phyloP scores from a whole-genome alignment of 2,113 vertebrate genomes.

The Melozone crissalis region DNA sequence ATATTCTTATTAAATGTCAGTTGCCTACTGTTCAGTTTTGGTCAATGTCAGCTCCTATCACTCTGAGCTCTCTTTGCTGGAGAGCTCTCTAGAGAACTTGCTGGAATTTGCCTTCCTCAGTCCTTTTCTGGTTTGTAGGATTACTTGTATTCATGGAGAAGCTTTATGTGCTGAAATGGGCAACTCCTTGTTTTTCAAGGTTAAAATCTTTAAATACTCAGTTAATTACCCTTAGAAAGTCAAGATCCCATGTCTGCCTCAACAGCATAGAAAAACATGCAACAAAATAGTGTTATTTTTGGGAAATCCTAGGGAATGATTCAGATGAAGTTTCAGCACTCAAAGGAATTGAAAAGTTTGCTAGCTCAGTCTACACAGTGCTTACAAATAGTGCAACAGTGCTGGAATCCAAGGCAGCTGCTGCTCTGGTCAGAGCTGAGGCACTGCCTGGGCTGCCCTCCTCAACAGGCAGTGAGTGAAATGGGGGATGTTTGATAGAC shows the following conservation, averaged over 20 bases:
- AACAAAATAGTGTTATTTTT: neutral
- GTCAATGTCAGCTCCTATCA: neutral
- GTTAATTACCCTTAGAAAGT: neutral
- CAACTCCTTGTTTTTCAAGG: neutral
- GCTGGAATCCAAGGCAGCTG: neutral
- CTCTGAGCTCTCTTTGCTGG: neutral
- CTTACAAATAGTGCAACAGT: neutral
- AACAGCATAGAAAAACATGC: neutral
- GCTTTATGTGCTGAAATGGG: neutral
- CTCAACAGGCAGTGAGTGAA: neutral
- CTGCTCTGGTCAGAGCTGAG: neutral
- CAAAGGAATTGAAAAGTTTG: neutral
- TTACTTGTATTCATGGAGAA: neutral
- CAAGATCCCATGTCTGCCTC: neutral
- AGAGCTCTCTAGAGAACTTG: neutral
- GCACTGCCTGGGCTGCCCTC: neutral
- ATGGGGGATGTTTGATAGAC: fast-evolving
- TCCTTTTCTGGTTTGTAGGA: neutral
- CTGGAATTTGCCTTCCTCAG: neutral
- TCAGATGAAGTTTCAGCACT: neutral
- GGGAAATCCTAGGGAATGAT: neutral
- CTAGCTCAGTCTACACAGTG: neutral
- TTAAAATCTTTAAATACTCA: neutral
- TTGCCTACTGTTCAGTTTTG: neutral
- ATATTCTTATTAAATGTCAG: neutral